phyloP scores from a whole-genome alignment of 2,113 vertebrate species.

The Turdus rufiventris region DNA sequence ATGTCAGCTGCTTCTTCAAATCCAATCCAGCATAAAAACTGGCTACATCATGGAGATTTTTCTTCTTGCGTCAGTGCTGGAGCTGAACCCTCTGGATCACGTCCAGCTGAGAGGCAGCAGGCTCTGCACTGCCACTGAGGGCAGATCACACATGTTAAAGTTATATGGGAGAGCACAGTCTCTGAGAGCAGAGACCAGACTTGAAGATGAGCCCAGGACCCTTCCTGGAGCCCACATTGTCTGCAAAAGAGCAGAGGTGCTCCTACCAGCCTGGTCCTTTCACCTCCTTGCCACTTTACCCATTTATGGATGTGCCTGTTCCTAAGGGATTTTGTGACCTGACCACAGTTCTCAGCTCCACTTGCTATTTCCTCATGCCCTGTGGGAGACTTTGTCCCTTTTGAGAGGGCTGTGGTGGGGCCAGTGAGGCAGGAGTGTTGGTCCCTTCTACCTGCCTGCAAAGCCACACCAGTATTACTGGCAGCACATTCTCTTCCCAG shows the following conservation, averaged over 20 bases:
- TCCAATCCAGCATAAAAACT: conserved; percentile 16
- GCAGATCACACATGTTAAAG: not conserved
- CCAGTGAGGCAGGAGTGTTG: not conserved
- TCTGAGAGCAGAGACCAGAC: not conserved
- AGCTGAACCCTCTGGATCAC: not conserved
- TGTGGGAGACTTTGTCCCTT: not conserved
- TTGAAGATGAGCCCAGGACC: not conserved
- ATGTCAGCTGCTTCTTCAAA: conserved; percentile 34
- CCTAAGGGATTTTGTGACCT: not conserved
- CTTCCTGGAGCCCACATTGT: not conserved
- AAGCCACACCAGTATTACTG: not conserved
- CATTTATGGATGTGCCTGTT: not conserved
- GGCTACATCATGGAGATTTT: not conserved
- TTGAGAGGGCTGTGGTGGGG: not conserved
- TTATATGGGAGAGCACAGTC: not conserved
- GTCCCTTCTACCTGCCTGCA: not conserved
- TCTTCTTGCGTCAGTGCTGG: not conserved
- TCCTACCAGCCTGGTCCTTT: not conserved
- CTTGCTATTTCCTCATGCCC: not conserved
- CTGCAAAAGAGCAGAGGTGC: not conserved
- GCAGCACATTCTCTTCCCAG: not conserved
- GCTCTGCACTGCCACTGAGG: not conserved
- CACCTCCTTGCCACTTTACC: not conserved
- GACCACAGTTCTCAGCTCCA: not conserved
- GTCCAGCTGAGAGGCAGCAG: not conserved